These are phyloP conservation scores for Callocephalon fimbriatum DNA, from an alignment of 2,113 vertebrate genomes.

Conservation along the genomic window DNA sequence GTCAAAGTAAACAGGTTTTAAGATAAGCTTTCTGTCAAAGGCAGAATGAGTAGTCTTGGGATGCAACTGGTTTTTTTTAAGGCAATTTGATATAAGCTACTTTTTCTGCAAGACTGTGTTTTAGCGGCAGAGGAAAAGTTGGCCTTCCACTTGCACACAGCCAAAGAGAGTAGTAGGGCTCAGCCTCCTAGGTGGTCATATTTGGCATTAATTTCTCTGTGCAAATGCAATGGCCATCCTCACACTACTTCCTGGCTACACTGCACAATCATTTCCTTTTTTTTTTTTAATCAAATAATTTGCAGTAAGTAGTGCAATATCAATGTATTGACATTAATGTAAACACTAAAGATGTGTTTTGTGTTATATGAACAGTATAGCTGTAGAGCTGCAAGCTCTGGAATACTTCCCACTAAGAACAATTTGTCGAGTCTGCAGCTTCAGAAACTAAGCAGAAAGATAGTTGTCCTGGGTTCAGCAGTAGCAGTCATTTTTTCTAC, in stretches of 20 bases:
- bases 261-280: neutral
- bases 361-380: neutral
- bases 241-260: neutral
- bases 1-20: slow-evolving; percentile 1
- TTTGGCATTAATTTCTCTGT: neutral
- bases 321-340: neutral
- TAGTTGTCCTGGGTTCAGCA: too few species aligned
- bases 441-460: neutral
- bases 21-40: neutral
- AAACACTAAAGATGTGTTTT: neutral
- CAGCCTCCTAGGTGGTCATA: neutral
- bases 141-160: neutral
- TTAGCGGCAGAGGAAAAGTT: neutral
- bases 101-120: neutral
- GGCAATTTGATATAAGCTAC: neutral
- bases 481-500: too few species aligned
- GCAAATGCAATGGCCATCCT: neutral
- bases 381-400: neutral
- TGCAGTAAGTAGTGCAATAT: neutral
- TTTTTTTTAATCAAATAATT: neutral
- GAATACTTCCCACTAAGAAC: neutral
- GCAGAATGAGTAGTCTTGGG: neutral
- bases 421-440: neutral
- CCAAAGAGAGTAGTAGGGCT: neutral
- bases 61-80: neutral